A percentile compares a stretch with the other conserved stretches of the same genome.
phyloP scores from a whole-genome alignment of 92 coral and sea anemone genomes.

The Montipora capitata region DNA sequence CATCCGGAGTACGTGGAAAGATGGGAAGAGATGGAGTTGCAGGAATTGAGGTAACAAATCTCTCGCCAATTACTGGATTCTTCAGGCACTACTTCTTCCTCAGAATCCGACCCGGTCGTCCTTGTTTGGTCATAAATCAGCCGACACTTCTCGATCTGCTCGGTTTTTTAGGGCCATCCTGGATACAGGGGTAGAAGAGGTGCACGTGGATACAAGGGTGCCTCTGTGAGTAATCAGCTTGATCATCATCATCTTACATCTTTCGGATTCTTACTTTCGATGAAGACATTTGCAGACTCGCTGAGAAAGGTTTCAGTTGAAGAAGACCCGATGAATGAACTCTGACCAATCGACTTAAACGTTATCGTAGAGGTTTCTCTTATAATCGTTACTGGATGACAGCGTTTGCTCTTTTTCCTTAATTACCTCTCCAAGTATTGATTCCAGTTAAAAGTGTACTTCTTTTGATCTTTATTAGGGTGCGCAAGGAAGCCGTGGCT shows the following conservation, averaged over 20 bases:
- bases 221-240: slow-evolving; percentile 38
- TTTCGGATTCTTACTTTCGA: background rate
- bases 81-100: background rate
- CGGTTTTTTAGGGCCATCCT: slow-evolving; percentile 47
- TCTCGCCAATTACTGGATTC: background rate
- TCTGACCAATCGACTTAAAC: too few relatives aligned
- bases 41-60: slow-evolving; percentile 8
- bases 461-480: slow-evolving; percentile 5
- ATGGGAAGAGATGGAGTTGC: slow-evolving; percentile 40
- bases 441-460: background rate
- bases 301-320: too few relatives aligned
- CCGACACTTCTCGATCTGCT: too few relatives aligned
- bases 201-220: slow-evolving; percentile 66
- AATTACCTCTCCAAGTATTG: too few relatives aligned
- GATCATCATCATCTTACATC: too few relatives aligned
- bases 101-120: background rate
- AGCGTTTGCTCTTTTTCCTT: background rate
- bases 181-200: slow-evolving; percentile 76
- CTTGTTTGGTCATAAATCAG: background rate
- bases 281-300: too few relatives aligned
- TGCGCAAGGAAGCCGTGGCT: slow-evolving; percentile 36
- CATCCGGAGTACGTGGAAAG: slow-evolving; percentile 28
- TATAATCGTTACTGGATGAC: background rate
- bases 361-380: too few relatives aligned
- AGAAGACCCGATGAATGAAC: too few relatives aligned